These are phyloP conservation scores for Pseudocheirus occidentalis DNA, from an alignment of 2,797 vertebrate genomes.

Conservation along the genomic window DNA sequence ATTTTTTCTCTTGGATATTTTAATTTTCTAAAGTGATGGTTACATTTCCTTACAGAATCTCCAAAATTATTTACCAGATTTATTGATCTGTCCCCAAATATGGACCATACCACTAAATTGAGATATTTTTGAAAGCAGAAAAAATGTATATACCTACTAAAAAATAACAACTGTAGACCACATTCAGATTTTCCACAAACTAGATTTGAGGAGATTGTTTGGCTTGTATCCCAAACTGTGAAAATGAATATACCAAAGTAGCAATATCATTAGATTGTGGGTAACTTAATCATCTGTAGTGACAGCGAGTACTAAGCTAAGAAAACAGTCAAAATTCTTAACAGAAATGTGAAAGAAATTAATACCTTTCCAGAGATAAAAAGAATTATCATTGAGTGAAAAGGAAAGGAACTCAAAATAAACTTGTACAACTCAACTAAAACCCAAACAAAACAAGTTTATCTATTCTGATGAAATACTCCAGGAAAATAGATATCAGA, in stretches of 20 bases:
- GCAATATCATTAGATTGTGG: neutral
- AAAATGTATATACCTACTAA: neutral
- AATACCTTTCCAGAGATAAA: neutral
- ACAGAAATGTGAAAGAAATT: neutral
- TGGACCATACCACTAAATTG: neutral
- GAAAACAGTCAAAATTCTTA: neutral
- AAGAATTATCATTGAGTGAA: neutral
- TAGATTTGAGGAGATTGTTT: neutral
- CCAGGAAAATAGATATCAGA: neutral
- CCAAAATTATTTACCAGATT: neutral
- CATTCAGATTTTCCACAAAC: neutral
- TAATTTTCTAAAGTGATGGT: neutral
- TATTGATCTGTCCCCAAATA: neutral
- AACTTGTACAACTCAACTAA: neutral
- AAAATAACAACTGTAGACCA: neutral
- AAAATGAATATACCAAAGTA: neutral
- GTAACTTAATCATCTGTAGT: neutral
- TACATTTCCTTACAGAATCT: neutral
- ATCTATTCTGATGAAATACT: neutral
- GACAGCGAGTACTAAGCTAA: neutral
- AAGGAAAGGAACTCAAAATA: neutral
- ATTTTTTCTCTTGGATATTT: constrained; percentile 16
- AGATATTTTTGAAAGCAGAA: neutral
- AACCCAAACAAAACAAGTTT: neutral
- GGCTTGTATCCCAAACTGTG: neutral